phyloP scores from a whole-genome alignment of 1,140 invertebrate genomes.

The Lucilia cuprina region DNA sequence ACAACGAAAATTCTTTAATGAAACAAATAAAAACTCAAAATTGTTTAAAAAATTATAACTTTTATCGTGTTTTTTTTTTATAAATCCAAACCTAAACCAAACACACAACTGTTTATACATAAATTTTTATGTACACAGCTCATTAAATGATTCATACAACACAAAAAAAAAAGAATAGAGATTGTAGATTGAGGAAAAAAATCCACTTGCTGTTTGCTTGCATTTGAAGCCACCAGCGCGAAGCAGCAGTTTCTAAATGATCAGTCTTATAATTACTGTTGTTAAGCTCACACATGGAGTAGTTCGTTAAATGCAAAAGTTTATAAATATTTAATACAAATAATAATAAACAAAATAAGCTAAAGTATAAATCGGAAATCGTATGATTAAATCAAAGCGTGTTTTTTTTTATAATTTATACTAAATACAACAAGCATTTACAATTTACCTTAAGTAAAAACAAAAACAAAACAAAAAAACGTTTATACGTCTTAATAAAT shows the following conservation, averaged over 20 bases:
- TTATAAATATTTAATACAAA: too few relatives aligned
- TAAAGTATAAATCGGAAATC: not conserved
- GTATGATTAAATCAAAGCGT: not conserved
- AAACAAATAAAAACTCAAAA: too few relatives aligned
- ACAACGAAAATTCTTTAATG: too few relatives aligned
- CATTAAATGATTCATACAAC: not conserved
- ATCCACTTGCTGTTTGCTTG: not conserved
- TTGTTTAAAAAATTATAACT: too few relatives aligned
- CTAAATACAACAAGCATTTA: not conserved
- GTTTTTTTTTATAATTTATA: not conserved
- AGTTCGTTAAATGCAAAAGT: not conserved
- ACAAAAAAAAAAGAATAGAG: not conserved
- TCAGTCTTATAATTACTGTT: constrained; percentile 11
- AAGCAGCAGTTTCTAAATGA: not conserved
- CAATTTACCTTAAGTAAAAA: not conserved
- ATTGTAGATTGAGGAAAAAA: not conserved
- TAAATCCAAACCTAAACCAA: too few relatives aligned
- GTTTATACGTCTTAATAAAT: too few relatives aligned
- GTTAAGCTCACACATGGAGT: not conserved
- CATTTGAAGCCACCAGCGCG: not conserved
- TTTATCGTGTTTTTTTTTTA: too few relatives aligned
- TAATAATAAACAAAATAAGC: too few relatives aligned
- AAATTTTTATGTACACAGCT: not conserved
- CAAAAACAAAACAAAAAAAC: not conserved
- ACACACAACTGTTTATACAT: not conserved